Percentiles rank a stretch among this genome's conserved stretches.
phyloP scores from a whole-genome alignment of 2,888 invertebrate species.

The Acronicta alni region DNA sequence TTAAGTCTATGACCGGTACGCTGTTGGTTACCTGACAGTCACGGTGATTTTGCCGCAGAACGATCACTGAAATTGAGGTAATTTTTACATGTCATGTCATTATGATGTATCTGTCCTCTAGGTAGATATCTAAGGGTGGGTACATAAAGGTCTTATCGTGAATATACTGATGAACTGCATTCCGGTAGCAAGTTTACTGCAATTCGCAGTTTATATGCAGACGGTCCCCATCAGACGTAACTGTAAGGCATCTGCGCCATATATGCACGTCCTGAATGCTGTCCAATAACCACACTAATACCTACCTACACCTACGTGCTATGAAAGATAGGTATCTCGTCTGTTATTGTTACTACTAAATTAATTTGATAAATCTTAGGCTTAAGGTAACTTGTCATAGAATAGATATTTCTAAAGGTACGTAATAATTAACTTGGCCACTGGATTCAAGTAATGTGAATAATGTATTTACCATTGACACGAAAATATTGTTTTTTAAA shows the following conservation, averaged over 20 bases:
- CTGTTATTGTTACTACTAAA: background rate
- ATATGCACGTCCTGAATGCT: background rate
- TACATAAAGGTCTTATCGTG: background rate
- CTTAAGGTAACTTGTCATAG: too few relatives aligned
- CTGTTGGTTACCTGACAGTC: slow-evolving; percentile 72
- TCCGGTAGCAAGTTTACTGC: slow-evolving; percentile 6
- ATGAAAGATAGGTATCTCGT: background rate
- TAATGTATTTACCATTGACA: too few relatives aligned
- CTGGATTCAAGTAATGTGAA: too few relatives aligned
- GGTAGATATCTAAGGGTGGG: too few relatives aligned
- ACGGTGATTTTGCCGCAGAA: slow-evolving; percentile 71
- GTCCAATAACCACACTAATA: slow-evolving; percentile 1
- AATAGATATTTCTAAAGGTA: too few relatives aligned
- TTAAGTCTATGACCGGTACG: slow-evolving; percentile 86
- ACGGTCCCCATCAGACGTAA: slow-evolving; percentile 23
- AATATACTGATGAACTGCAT: slow-evolving; percentile 14
- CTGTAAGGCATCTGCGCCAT: slow-evolving; percentile 12
- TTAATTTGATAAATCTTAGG: too few relatives aligned
- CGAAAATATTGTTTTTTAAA: too few relatives aligned
- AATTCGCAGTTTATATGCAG: slow-evolving; percentile 19
- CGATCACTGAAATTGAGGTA: slow-evolving; percentile 64
- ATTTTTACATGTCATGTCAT: too few relatives aligned
- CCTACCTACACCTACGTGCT: background rate
- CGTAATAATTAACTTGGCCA: too few relatives aligned
- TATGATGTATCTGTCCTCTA: too few relatives aligned